These are phyloP conservation scores for Amazona guildingii DNA, from an alignment of 2,113 vertebrate species.

Conservation along the genomic window DNA sequence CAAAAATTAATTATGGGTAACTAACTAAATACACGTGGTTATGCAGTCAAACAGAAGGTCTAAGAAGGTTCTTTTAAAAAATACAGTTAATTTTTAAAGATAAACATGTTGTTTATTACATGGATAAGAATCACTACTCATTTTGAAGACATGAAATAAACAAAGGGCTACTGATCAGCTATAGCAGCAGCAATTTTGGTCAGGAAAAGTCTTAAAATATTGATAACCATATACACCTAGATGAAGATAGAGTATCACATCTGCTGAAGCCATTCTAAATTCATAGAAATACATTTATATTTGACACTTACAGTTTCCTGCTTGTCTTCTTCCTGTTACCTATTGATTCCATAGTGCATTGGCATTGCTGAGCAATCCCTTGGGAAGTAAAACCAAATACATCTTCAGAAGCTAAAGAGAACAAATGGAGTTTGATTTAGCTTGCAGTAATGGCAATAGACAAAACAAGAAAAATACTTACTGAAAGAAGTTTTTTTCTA, in stretches of 20 bases:
- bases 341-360: background rate
- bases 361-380: background rate
- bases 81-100: background rate
- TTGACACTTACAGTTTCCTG: background rate
- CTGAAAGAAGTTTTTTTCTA: background rate
- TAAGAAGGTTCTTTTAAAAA: background rate
- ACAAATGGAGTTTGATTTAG: background rate
- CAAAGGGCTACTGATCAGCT: background rate
- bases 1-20: background rate
- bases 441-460: background rate
- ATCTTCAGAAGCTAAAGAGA: background rate
- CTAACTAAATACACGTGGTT: background rate
- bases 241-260: background rate
- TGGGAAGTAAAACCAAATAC: background rate
- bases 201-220: conserved; percentile 16
- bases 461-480: background rate
- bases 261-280: conserved; percentile 15
- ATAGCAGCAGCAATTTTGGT: background rate
- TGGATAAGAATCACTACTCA: background rate
- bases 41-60: background rate
- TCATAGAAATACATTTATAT: background rate
- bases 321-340: background rate
- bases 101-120: background rate
- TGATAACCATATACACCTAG: background rate
- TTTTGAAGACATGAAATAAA: background rate